Percentiles rank a stretch among this genome's conserved stretches.
phyloP scores from a whole-genome alignment of 2,113 vertebrate genomes.

The Chrysemys picta region DNA sequence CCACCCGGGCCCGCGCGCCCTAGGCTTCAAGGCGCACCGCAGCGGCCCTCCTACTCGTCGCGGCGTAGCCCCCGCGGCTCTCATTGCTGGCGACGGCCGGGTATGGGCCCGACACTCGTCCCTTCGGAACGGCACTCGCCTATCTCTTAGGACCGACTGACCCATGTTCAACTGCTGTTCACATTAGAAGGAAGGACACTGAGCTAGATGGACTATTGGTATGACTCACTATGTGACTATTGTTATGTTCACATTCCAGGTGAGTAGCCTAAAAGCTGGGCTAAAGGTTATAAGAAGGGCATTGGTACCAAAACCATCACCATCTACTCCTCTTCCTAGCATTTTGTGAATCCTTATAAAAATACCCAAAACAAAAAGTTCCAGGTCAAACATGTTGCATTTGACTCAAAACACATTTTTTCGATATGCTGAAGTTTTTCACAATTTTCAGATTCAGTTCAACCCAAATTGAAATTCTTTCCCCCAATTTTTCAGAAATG shows the following conservation, averaged over 20 bases:
- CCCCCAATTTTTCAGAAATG: background rate
- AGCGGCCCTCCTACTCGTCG: too few species aligned
- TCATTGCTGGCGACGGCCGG: too few species aligned
- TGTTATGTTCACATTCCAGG: background rate
- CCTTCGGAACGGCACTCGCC: too few species aligned
- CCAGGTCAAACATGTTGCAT: background rate
- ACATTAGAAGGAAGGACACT: background rate
- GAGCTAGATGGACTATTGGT: too few species aligned
- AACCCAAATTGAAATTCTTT: background rate
- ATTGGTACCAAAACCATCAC: background rate
- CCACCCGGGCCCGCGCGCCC: too few species aligned
- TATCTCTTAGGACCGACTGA: too few species aligned
- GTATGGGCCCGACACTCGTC: too few species aligned
- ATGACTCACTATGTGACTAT: too few species aligned
- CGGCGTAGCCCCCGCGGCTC: too few species aligned
- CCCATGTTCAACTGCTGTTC: too few species aligned
- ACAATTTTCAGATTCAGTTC: background rate
- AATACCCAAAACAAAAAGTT: background rate
- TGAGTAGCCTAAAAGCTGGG: background rate
- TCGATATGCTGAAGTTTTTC: background rate
- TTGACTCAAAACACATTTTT: background rate
- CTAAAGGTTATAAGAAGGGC: background rate
- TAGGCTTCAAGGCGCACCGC: too few species aligned
- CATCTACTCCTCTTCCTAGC: background rate
- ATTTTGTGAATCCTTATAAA: background rate